Conservation (phyloP, 2,888 invertebrate genomes). For the Chouioia cunea region DNA sequence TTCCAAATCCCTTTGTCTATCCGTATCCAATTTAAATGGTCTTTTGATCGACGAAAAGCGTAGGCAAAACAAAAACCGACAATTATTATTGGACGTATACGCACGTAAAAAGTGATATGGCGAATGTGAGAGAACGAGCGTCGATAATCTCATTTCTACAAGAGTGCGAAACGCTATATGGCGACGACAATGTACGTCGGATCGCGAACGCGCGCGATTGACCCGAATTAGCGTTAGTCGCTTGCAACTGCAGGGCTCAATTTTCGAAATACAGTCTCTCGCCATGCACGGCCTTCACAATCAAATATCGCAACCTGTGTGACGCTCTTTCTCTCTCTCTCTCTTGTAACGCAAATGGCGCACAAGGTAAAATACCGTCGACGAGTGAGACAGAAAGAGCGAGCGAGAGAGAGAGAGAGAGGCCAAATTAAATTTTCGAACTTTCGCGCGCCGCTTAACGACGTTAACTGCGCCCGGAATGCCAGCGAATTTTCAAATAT, state of each 20-base stretch:
- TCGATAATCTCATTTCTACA: not conserved
- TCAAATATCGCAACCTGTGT: slow-evolving; percentile 23
- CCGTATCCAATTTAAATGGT: too few species aligned
- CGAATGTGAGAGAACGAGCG: not conserved
- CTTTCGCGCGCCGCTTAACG: slow-evolving; percentile 35
- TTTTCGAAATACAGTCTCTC: not conserved
- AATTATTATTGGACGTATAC: too few species aligned
- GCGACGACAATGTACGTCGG: not conserved
- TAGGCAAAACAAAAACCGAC: too few species aligned
- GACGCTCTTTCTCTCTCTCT: slow-evolving; percentile 1
- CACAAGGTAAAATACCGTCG: slow-evolving; percentile 17
- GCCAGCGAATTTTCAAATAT: slow-evolving; percentile 41
- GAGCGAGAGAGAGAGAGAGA: not conserved
- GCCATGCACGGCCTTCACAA: slow-evolving; percentile 18
- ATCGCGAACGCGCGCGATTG: slow-evolving; percentile 18
- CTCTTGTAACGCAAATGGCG: slow-evolving; percentile 11
- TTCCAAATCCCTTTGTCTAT: too few species aligned
- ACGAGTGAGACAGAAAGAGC: not conserved
- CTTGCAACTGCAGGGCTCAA: slow-evolving; percentile 1
- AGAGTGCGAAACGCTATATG: not conserved
- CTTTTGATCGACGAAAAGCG: too few species aligned
- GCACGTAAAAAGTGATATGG: too few species aligned
- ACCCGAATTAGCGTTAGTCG: slow-evolving; percentile 8
- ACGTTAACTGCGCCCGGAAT: slow-evolving; percentile 39
- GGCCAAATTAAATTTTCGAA: slow-evolving; percentile 42